These are phyloP conservation scores for Plumapathes pennacea DNA, from an alignment of 92 coral and sea anemone genomes.

Conservation along the genomic window DNA sequence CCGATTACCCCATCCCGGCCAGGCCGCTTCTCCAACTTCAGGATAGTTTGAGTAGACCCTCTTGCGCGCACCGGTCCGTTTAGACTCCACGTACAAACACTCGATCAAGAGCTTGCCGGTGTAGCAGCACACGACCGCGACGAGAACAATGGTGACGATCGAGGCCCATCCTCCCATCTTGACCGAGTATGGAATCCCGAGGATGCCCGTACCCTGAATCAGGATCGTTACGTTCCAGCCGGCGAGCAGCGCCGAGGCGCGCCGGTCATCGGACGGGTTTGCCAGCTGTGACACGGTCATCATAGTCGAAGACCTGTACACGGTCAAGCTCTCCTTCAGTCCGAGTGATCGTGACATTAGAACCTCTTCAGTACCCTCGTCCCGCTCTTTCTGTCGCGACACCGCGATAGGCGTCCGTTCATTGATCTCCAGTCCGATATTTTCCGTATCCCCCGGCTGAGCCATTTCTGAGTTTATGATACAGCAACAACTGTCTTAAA, in stretches of 20 bases:
- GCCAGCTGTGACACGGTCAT: conserved; percentile 66
- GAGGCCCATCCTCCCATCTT: conserved; percentile 86
- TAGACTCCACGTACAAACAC: conserved; percentile 64
- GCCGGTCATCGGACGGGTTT: conserved; percentile 70
- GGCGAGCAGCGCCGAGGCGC: conserved; percentile 73
- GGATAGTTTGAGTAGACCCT: conserved; percentile 75
- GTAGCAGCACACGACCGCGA: conserved; percentile 71
- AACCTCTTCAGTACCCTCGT: too few species aligned
- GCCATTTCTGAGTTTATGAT: too few species aligned
- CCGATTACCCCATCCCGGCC: conserved; percentile 82
- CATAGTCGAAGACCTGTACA: too few species aligned
- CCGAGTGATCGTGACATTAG: too few species aligned
- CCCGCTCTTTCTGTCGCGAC: too few species aligned
- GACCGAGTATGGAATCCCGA: conserved; percentile 78
- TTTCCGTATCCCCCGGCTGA: too few species aligned
- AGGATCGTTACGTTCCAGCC: conserved; percentile 85
- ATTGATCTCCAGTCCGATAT: too few species aligned
- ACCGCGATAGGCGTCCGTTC: too few species aligned
- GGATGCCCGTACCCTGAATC: conserved; percentile 77
- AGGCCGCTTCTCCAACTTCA: conserved; percentile 78
- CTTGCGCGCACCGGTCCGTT: conserved; percentile 54
- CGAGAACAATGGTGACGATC: conserved; percentile 47
- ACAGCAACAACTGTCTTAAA: too few species aligned
- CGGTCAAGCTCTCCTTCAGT: too few species aligned
- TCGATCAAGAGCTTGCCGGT: conserved; percentile 75